Base-by-base conservation (phyloP, 2,888 invertebrate species). In the Noctua comes region DNA sequence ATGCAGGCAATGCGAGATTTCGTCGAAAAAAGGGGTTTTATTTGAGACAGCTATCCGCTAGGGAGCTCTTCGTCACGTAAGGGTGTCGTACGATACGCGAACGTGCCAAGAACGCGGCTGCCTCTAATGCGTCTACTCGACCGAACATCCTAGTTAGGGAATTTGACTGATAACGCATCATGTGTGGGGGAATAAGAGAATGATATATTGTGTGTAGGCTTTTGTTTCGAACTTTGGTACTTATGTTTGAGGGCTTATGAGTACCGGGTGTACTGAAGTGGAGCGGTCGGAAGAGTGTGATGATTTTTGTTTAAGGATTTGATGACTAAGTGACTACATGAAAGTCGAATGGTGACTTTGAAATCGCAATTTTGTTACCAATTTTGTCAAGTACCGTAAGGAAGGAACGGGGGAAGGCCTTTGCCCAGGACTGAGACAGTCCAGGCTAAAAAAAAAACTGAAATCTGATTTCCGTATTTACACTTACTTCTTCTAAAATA, bases 31-130 rank as follows among this genome's bases (percentile, higher is more conserved):
- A 86, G 79, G 87, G 90, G 83, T 90, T 89, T 90, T 91, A 91
- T 91, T 91, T 89, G 80, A 89, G 88, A 88, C 89, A 89, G 89
- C 86, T 88, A 90, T 86, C 86, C 91, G 76, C 91, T 74, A 62
- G 91, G 89, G 92, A 87, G 88, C 91, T 89, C 91, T 92, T 88
- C 86, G 91, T 92, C 92, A 92, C 92, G 92, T 92, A 91, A 88
- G 90, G 88, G 88, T 90, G 91, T 90, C 90, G 88, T 76, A 74
- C 76, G 79, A 87, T 77, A 83, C 86, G 87, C 77, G 86, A 79
- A 88, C 90, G 90, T 89, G 88, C 84, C 81, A 79, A 84, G 87
- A 82, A 85, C 88, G 81, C 78, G 72, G 79, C 85, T 82, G 75
- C 69, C 82, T 80, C 79, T 90, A 90, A 91, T 91, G 91, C 86